A percentile compares a stretch with the other conserved stretches of the same genome.
phyloP scores from a whole-genome alignment of 1,140 invertebrate species.

The Drosophila yakuba region DNA sequence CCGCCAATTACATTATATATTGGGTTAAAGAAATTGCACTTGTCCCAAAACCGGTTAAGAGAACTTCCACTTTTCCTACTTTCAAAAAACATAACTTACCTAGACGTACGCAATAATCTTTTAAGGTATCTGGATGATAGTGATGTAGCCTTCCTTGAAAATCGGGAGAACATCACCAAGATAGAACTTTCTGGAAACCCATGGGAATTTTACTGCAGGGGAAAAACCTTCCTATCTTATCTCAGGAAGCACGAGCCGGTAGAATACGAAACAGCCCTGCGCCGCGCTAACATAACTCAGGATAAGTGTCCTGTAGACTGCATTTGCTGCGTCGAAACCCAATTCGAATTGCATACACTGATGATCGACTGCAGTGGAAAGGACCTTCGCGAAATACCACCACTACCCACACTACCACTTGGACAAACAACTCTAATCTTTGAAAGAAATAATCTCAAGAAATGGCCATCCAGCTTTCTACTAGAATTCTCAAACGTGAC shows the following conservation, averaged over 20 bases:
- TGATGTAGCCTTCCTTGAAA: not conserved
- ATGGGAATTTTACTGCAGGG: conserved; percentile 7
- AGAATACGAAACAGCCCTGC: not conserved
- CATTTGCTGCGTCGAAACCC: conserved; percentile 11
- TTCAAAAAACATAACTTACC: conserved; percentile 10
- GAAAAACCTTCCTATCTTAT: conserved; percentile 9
- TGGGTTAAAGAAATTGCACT: not conserved
- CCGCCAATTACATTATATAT: too few relatives aligned
- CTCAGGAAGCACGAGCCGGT: conserved; percentile 1
- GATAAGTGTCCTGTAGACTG: conserved; percentile 12
- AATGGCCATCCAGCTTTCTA: conserved; percentile 3
- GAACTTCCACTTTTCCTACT: conserved; percentile 4
- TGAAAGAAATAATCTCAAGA: conserved; percentile 1
- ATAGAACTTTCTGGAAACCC: conserved; percentile 16
- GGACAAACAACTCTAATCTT: conserved; percentile 7
- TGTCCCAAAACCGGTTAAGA: not conserved
- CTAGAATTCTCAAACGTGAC: not conserved
- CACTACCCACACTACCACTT: not conserved
- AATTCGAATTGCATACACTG: not conserved
- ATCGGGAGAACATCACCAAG: not conserved
- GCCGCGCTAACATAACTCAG: not conserved
- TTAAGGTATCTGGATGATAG: conserved; percentile 3
- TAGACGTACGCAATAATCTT: conserved; percentile 12
- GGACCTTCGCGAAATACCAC: not conserved
- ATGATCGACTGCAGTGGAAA: conserved; percentile 4